Evolutionary conservation across 1,140 invertebrate species (phyloP), one percentile per base, ranked within the genome.

Genomic region (Chrysoperla carnea): DNA sequence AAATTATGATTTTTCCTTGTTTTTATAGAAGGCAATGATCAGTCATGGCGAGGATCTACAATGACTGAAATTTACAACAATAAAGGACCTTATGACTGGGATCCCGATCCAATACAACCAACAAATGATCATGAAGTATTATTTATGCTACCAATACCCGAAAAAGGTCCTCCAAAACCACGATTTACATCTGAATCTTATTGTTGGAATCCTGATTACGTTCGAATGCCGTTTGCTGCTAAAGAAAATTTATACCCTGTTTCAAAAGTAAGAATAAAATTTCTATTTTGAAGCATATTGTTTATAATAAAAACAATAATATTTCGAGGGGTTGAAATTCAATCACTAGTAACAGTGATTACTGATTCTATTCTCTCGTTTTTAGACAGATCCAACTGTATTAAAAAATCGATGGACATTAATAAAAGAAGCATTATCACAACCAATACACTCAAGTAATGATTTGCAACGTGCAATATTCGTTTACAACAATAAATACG

Each of bases 181-280:
- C 70, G 75, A 59, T 67, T 69, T 8, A 50, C 52, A 6, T 52
- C 59, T 35, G 58, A 64, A 8, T 55, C 60, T 5, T 76, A 82
- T 50, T 70, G 71, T 51, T 94, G 88, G 88, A 77, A 84, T 54
- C 62, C 73, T 13, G 67, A 80, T 49, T 79, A 83, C 69, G 85
- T 93, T 7, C 69, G 81, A 52, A 73, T 94, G 74, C 88, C 89
- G 1, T 84, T 76, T 59, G 89, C 84, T 6, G 50, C 61, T 4
- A 69, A 80, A 36, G 17, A 23, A 23, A 89, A 78, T 63, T 62
- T 85, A 43, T 88, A 84, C 62, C 77, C 81, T 8, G 67, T 78
- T 35, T 66, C 74, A 50, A 60, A 73, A 53, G 72, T 72, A 60
- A 59, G 57, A 50, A 47, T 2, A 12, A 33, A 23, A 23, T 23